Evolutionary conservation across 2,888 invertebrate species (phyloP), one percentile per base, ranked within the genome.

Genomic region (Diarsia mendica): DNA sequence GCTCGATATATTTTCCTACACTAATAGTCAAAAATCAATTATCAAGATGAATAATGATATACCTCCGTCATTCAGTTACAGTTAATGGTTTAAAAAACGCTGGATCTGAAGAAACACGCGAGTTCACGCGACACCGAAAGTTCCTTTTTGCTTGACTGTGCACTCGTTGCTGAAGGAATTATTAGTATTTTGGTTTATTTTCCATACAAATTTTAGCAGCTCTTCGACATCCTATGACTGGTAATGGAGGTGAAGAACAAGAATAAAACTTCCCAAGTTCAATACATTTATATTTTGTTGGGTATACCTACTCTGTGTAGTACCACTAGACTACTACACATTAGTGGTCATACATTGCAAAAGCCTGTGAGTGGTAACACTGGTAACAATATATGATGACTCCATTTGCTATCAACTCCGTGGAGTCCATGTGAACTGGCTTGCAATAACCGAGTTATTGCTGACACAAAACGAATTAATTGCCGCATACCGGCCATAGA

Each of bases 401-500:
- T 83, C 70, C 77, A 81, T 83, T 72, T 51, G n/a, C n/a, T 58
- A 15, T 5, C 0, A 67, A 65, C 10, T 81, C 84, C 28, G n/a
- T 61, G 51, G 20, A 48, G 39, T 53, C 20, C 58, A 77, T 73
- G 71, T 72, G 74, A 75, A 82, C 77, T 71, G 74, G 82, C 85
- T 77, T 77, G 81, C 79, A 77, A 76, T 89, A 89, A 90, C 85
- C 79, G 11, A 70, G 88, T 90, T 90, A 88, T 85, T 71, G 83
- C 80, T 66, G 73, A 82, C 85, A 89, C 83, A 87, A 82, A 88
- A 83, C 83, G 88, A 83, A 90, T 89, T 88, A 86, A 89, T 89
- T 79, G 85, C 82, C 72, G 69, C 77, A 68, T 67, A 73, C 58
- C 60, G 67, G 63, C 75, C 72, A 78, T 77, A 55, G 69, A 68